Conservation (phyloP, 2,113 vertebrate genomes). For the Neotoma lepida region DNA sequence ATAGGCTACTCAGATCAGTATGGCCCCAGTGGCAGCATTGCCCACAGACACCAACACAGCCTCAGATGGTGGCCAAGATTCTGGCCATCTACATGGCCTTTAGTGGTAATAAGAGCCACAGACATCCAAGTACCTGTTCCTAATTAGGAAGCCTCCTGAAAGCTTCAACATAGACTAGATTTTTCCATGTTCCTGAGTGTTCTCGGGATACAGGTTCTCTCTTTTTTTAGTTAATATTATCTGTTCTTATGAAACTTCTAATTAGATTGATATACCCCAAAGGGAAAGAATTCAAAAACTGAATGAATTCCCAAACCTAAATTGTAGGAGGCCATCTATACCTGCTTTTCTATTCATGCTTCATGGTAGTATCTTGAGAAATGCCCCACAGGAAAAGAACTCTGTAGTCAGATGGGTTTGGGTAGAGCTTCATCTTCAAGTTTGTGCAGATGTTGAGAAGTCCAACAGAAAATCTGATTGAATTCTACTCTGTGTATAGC, state of each 20-base stretch:
- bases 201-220: not conserved
- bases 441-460: not conserved
- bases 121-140: not conserved
- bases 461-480: not conserved
- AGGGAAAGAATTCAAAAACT: not conserved
- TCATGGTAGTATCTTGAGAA: not conserved
- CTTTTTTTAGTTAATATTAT: not conserved
- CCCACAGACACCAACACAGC: not conserved
- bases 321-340: not conserved
- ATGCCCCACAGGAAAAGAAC: not conserved
- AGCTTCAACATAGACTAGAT: not conserved
- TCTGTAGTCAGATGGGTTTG: not conserved
- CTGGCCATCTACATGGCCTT: not conserved
- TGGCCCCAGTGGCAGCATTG: not conserved
- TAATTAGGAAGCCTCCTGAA: conserved; percentile 31
- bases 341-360: not conserved
- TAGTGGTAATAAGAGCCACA: not conserved
- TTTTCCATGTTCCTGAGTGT: not conserved
- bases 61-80: not conserved
- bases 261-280: not conserved
- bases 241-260: not conserved
- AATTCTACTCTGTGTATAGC: not conserved
- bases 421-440: not conserved
- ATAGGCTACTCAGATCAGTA: not conserved
- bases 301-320: not conserved